Evolutionary conservation across 2,797 vertebrate genomes (phyloP).

Genomic region (Adelosebastes latens): DNA sequence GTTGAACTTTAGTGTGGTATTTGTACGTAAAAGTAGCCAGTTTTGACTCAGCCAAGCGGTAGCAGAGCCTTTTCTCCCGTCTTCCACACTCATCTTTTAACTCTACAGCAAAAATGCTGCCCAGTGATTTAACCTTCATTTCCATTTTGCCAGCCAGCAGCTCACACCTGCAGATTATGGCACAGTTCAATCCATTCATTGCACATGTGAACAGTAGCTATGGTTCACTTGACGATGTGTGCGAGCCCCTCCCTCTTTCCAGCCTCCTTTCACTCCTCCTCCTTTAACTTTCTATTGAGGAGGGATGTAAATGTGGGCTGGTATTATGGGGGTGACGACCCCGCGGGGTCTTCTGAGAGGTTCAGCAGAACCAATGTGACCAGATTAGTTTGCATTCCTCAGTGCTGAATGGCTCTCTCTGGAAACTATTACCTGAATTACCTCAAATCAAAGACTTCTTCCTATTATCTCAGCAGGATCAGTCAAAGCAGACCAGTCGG

Average conservation of each 20-base stretch:
- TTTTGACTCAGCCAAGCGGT: conserved; percentile 17
- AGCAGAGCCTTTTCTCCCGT: conserved; percentile 2
- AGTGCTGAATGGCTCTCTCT: conserved; percentile 69
- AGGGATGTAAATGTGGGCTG: conserved; percentile 57
- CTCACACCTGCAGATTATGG: conserved; percentile 54
- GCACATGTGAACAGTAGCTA: conserved; percentile 60
- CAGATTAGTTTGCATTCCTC: conserved; percentile 78
- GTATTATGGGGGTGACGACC: conserved; percentile 62
- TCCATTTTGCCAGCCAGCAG: conserved; percentile 33
- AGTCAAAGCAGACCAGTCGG: conserved; percentile 49
- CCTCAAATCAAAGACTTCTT: conserved; percentile 79
- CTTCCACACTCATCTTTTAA: conserved; percentile 21
- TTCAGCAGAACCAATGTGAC: conserved; percentile 68
- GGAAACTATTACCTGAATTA: conserved; percentile 85
- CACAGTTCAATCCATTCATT: conserved; percentile 38
- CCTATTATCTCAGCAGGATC: conserved; percentile 76
- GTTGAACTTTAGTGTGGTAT: conserved; percentile 51
- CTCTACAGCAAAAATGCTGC: background rate
- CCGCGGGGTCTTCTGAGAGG: conserved; percentile 51
- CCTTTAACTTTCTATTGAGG: conserved; percentile 42
- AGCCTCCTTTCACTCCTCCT: conserved; percentile 46
- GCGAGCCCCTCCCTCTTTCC: conserved; percentile 44
- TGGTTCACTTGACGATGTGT: conserved; percentile 54
- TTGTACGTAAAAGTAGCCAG: conserved; percentile 27
- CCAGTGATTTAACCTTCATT: conserved; percentile 29